These are phyloP conservation scores for Plecotus auritus DNA, from an alignment of 2,113 vertebrate genomes.

Conservation along the genomic window DNA sequence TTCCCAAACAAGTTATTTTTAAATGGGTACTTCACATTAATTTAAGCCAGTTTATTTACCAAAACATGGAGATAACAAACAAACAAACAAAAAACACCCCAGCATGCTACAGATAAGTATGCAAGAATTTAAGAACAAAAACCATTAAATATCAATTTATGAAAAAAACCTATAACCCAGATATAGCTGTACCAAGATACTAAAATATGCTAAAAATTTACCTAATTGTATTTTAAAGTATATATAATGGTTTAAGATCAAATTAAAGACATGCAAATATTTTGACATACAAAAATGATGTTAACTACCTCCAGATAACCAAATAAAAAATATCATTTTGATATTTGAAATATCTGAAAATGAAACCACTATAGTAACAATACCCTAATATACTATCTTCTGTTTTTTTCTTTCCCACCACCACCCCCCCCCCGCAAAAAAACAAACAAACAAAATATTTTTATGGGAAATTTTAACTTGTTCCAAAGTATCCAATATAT, in stretches of 20 bases:
- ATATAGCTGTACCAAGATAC: background rate
- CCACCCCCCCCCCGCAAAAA: background rate
- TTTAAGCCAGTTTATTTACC: background rate
- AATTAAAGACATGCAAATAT: constrained; percentile 17
- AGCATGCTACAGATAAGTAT: background rate
- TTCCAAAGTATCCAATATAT: background rate
- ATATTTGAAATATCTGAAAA: constrained; percentile 14
- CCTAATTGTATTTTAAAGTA: constrained; percentile 1
- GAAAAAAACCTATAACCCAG: background rate
- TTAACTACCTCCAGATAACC: background rate
- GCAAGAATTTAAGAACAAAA: constrained; percentile 21
- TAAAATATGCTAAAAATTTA: background rate
- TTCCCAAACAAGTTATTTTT: constrained; percentile 21
- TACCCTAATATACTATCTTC: background rate
- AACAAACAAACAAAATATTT: background rate
- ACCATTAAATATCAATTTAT: background rate
- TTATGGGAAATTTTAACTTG: background rate
- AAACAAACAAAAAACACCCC: background rate
- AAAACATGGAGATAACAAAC: background rate
- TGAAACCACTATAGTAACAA: background rate
- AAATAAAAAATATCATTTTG: constrained; percentile 14
- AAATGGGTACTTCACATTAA: background rate
- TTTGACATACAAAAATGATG: background rate
- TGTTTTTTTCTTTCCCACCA: background rate
- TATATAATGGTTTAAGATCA: background rate